Evolutionary conservation across 2,113 vertebrate genomes (phyloP).

Genomic region (Sylvietta virens): DNA sequence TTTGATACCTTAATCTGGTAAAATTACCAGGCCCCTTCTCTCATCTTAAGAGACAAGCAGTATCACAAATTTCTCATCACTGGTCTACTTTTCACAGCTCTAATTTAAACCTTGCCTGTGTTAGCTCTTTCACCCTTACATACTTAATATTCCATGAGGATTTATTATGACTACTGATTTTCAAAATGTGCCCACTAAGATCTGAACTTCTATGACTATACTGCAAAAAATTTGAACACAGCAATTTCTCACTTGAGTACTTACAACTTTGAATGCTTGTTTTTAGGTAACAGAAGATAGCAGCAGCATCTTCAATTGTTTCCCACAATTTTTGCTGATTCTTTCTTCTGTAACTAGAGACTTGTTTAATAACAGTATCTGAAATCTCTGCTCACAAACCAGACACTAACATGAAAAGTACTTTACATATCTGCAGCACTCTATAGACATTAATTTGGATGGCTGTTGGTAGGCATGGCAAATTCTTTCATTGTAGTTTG

Average conservation of each 20-base stretch:
- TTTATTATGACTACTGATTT: constrained; percentile 4
- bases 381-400: not conserved
- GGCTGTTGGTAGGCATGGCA: not conserved
- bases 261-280: constrained; percentile 22
- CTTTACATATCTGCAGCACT: not conserved
- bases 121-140: not conserved
- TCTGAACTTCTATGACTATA: not conserved
- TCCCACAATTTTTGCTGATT: not conserved
- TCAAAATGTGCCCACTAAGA: not conserved
- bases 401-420: not conserved
- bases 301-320: constrained; percentile 36
- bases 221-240: not conserved
- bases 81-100: constrained; percentile 3
- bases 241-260: not conserved
- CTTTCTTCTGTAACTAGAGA: constrained; percentile 14
- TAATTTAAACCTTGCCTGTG: not conserved
- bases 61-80: not conserved
- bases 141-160: not conserved
- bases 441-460: not conserved
- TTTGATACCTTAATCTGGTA: not conserved
- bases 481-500: not conserved
- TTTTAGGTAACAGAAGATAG: constrained; percentile 16
- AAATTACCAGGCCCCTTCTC: not conserved
- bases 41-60: not conserved
- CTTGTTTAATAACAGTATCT: constrained; percentile 14